Conservation (phyloP, 2,888 invertebrate genomes). For the Andrena hattorfiana region DNA sequence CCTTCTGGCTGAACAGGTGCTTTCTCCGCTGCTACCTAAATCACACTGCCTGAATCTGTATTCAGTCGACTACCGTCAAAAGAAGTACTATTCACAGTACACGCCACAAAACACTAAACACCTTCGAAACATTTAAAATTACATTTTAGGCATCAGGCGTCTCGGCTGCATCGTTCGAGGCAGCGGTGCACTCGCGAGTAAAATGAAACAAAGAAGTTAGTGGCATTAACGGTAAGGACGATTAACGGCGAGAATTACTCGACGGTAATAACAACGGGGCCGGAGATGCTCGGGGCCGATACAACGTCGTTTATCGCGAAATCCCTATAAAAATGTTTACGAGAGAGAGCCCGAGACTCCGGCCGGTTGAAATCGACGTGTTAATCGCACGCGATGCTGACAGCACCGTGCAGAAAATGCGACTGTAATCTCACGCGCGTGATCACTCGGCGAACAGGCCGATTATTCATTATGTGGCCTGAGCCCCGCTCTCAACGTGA, state of each 20-base stretch:
- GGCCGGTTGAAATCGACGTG: conserved; percentile 59
- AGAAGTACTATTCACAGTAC: too few relatives aligned
- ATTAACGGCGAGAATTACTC: conserved; percentile 39
- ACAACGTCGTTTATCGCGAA: conserved; percentile 43
- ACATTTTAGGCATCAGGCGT: too few relatives aligned
- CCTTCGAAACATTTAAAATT: too few relatives aligned
- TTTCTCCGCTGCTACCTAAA: conserved; percentile 7
- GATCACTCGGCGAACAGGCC: conserved; percentile 64
- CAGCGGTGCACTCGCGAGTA: neutral
- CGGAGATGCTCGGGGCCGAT: conserved; percentile 25
- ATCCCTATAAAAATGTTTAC: conserved; percentile 60
- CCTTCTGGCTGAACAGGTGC: conserved; percentile 45
- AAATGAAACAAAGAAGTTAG: conserved; percentile 43
- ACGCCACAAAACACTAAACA: too few relatives aligned
- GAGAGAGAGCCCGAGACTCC: conserved; percentile 18
- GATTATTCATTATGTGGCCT: conserved; percentile 69
- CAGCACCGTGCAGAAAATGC: conserved; percentile 59
- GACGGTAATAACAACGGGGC: conserved; percentile 29
- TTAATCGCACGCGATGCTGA: conserved; percentile 65
- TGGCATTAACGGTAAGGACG: conserved; percentile 24
- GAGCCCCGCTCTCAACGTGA: conserved; percentile 54
- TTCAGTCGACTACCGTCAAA: neutral
- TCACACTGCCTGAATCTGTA: conserved; percentile 17
- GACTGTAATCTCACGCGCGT: conserved; percentile 69
- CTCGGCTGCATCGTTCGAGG: neutral